Evolutionary conservation across 2,888 invertebrate genomes (phyloP), one percentile per base, ranked within the genome.

Genomic region (Drymonia ruficornis): DNA sequence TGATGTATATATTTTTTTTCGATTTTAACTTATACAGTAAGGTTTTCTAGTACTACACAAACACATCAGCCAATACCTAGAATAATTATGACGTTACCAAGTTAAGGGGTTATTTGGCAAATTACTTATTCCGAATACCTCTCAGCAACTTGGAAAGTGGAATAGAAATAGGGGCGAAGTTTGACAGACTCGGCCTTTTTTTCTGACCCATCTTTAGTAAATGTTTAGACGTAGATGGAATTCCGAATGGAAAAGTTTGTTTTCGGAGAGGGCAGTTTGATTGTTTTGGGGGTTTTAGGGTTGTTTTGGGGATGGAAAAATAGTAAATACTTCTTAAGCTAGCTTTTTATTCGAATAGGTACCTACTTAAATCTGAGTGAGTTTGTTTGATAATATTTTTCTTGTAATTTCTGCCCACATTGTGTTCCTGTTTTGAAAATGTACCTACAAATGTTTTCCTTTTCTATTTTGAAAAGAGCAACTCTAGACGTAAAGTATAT

Each of bases 41-140:
- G 31, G 31, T 31, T 31, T 31, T 31, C 8, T 11, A 11, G 11
- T 11, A 11, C 31, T 31, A 11, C 23, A 42, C 52, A 54, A 50
- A 55, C 50, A 48, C 54, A 54, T 54, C 52, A 54, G 49, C 34
- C 52, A 51, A 19, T 12, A 11, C 42, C 23, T 47, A 54, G 54
- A 12, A 29, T 19, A 44, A 46, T 52, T 49, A 52, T 46, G 49
- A 43, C 23, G 43, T 43, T 43, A 11, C 43, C 9, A 2, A 19
- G 5, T 16, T 5, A 43, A 19, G 13, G 16, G 43, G 19, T 7
- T 42, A 19, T 43, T 43, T 43, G 16, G 16, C 18, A 19, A 43
- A 43, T 43, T 43, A 19, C 19, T 43, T 43, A 43, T 43, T 43
- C 43, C 43, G 12, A 43, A 43, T 19, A 43, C 43, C 43, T 43